Conservation (phyloP, 1,140 invertebrate genomes). For the Plodia interpunctella region DNA sequence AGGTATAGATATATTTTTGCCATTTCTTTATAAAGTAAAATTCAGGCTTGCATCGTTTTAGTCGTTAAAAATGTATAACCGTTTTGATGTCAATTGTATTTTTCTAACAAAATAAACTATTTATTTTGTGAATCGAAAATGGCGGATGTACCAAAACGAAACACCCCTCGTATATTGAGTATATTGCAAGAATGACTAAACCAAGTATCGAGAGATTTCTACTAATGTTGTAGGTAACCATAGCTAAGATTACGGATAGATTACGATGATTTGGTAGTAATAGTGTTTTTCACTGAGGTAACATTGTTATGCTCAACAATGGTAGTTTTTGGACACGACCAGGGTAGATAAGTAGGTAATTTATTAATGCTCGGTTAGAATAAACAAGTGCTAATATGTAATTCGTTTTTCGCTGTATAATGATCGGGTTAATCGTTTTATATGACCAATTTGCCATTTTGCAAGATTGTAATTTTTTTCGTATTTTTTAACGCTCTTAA, state of each 20-base stretch:
- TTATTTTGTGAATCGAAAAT: too few species aligned
- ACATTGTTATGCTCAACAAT: conserved; percentile 23
- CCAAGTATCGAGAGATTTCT: background rate
- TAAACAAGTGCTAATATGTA: conserved; percentile 19
- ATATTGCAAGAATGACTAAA: too few species aligned
- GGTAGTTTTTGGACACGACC: conserved; percentile 22
- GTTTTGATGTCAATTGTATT: too few species aligned
- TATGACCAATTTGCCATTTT: background rate
- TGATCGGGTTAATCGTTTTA: background rate
- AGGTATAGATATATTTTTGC: too few species aligned
- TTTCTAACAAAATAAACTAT: too few species aligned
- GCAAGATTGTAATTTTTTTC: too few species aligned
- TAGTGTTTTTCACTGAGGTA: conserved; percentile 24
- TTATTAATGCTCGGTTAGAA: conserved; percentile 26
- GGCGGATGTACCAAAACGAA: background rate
- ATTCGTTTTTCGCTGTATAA: background rate
- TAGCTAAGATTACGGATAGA: conserved; percentile 5
- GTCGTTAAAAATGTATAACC: too few species aligned
- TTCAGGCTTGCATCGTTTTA: too few species aligned
- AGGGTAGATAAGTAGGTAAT: conserved; percentile 14
- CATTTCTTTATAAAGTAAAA: too few species aligned
- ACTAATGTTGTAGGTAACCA: background rate
- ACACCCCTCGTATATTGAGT: too few species aligned
- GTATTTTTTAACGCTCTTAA: too few species aligned
- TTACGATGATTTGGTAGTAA: conserved; percentile 5